Percentiles rank a stretch among this genome's conserved stretches.
phyloP scores from a whole-genome alignment of 1,140 invertebrate species.

The Diuraphis noxia region DNA sequence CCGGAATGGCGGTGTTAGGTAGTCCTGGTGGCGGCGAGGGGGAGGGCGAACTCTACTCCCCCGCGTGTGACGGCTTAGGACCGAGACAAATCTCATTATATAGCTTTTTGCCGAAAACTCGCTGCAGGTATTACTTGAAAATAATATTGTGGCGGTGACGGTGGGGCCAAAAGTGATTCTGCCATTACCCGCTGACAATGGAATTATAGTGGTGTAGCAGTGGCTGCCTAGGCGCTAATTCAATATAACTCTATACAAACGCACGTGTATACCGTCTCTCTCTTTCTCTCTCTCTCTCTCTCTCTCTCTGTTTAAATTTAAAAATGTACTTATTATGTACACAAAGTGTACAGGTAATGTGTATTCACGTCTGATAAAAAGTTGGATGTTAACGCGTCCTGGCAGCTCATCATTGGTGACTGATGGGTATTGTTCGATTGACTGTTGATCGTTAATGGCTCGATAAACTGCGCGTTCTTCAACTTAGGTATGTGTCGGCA shows the following conservation, averaged over 20 bases:
- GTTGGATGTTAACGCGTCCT: neutral
- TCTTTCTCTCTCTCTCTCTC: too few species aligned
- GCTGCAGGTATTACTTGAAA: slow-evolving; percentile 16
- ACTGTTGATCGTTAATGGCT: neutral
- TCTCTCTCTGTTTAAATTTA: neutral
- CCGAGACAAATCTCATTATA: slow-evolving; percentile 46
- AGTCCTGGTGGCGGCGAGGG: neutral
- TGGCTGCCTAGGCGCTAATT: neutral
- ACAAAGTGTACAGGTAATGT: neutral
- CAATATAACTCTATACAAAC: slow-evolving; percentile 19
- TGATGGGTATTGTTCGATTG: neutral
- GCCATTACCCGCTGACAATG: slow-evolving; percentile 11
- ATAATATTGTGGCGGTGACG: neutral
- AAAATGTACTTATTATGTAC: neutral
- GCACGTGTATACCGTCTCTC: neutral
- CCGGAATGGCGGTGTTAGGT: neutral
- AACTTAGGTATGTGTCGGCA: neutral
- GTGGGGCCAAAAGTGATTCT: slow-evolving; percentile 24
- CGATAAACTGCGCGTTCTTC: neutral
- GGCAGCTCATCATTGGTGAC: neutral
- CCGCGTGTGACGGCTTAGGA: slow-evolving; percentile 23
- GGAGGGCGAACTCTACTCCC: neutral
- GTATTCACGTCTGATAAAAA: neutral
- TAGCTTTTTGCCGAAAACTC: slow-evolving; percentile 42
- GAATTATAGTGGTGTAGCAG: neutral